Percentiles rank a stretch among this genome's conserved stretches.
These are phyloP conservation scores for Agonopterix alstromeriana DNA, from an alignment of 2,888 invertebrate species.

Conservation along the genomic window DNA sequence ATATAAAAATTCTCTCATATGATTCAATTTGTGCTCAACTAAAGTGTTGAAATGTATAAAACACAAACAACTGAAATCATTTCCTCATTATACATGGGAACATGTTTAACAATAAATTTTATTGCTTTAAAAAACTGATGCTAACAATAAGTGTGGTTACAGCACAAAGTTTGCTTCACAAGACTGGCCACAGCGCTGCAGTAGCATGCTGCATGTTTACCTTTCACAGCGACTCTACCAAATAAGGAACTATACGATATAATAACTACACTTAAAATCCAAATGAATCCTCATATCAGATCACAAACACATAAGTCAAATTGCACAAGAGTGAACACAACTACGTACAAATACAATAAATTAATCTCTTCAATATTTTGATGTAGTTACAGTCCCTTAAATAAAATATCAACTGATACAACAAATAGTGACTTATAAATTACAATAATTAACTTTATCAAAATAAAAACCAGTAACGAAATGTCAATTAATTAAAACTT, in stretches of 20 bases:
- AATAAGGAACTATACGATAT: conserved; percentile 73
- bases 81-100: conserved; percentile 28
- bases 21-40: conserved; percentile 40
- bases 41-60: conserved; percentile 16
- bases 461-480: conserved; percentile 58
- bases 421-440: conserved; percentile 27
- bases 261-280: conserved; percentile 61
- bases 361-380: conserved; percentile 65
- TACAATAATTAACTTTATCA: conserved; percentile 26
- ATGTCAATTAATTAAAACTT: conserved; percentile 60
- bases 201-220: conserved; percentile 16
- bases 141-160: conserved; percentile 54
- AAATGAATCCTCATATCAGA: conserved; percentile 69
- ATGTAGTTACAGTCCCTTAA: conserved; percentile 51
- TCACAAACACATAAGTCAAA: conserved; percentile 69
- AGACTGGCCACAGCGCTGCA: background rate
- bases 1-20: conserved; percentile 49
- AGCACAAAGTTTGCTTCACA: conserved; percentile 21
- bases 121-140: conserved; percentile 62
- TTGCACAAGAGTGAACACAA: conserved; percentile 63
- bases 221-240: conserved; percentile 51
- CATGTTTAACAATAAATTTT: conserved; percentile 39
- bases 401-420: conserved; percentile 71
- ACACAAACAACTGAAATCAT: conserved; percentile 24
- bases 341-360: conserved; percentile 66